phyloP scores from a whole-genome alignment of 2,888 invertebrate genomes.

The Lobophora halterata region DNA sequence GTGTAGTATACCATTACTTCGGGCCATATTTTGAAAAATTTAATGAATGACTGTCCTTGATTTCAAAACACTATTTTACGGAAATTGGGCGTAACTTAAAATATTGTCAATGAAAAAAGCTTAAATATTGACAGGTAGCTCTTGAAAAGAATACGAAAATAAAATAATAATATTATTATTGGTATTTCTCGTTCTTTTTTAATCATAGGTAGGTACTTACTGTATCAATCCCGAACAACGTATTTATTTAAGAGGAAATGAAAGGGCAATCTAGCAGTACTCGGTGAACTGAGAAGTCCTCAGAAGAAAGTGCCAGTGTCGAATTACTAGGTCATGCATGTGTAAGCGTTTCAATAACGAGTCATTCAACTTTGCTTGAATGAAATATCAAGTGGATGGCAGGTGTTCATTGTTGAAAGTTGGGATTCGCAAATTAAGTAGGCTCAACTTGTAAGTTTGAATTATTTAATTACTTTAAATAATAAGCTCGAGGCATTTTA shows the following conservation, averaged over 20 bases:
- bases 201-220: too few species aligned
- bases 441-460: not conserved
- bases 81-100: too few species aligned
- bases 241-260: conserved; percentile 14
- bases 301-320: conserved; percentile 72
- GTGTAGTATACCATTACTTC: conserved; percentile 45
- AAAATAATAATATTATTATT: too few species aligned
- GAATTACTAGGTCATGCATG: conserved; percentile 72
- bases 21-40: conserved; percentile 50
- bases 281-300: conserved; percentile 60
- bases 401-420: conserved; percentile 38
- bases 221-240: too few species aligned
- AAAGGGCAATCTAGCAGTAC: conserved; percentile 44
- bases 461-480: not conserved
- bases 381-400: conserved; percentile 45
- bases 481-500: too few species aligned
- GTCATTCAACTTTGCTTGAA: conserved; percentile 67
- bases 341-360: conserved; percentile 66
- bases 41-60: conserved; percentile 58
- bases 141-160: too few species aligned
- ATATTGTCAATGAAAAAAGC: too few species aligned
- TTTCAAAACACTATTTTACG: too few species aligned
- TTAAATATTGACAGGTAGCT: too few species aligned
- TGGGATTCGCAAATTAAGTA: too few species aligned
- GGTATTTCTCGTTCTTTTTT: too few species aligned